Evolutionary conservation across 2,113 vertebrate species (phyloP).

Genomic region (Bufo bufo): DNA sequence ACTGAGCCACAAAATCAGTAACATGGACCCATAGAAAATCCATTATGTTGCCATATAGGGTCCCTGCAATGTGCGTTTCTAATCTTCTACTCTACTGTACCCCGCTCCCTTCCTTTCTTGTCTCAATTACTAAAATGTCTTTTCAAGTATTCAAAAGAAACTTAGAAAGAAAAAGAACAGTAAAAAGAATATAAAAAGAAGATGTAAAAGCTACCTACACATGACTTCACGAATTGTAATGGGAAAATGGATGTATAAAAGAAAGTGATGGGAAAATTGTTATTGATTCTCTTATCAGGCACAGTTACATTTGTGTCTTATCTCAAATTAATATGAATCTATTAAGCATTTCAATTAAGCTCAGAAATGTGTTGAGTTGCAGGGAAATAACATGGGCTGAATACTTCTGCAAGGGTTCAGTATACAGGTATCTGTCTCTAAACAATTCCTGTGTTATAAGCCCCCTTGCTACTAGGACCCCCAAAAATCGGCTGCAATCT

Average conservation of each 20-base stretch:
- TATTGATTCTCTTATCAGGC: conserved; percentile 23
- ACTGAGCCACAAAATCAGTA: neutral
- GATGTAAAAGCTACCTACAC: neutral
- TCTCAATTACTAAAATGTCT: neutral
- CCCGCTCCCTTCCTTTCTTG: neutral
- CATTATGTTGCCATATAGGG: neutral
- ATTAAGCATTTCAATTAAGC: conserved; percentile 23
- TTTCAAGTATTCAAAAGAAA: neutral
- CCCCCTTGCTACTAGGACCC: no score
- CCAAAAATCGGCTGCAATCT: no score
- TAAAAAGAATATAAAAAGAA: neutral
- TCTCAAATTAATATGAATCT: neutral
- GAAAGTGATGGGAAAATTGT: conserved; percentile 27
- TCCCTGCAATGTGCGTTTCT: neutral
- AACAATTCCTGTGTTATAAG: no score
- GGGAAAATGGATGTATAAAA: neutral
- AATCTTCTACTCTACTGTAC: no score
- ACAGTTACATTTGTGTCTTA: neutral
- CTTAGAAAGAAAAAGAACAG: neutral
- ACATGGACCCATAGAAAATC: neutral
- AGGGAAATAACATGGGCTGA: no score
- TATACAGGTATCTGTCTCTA: no score
- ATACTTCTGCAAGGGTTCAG: no score
- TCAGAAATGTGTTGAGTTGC: neutral
- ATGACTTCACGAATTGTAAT: neutral